These are phyloP conservation scores for Artibeus jamaicensis DNA, from an alignment of 2,797 vertebrate genomes.

Conservation along the genomic window DNA sequence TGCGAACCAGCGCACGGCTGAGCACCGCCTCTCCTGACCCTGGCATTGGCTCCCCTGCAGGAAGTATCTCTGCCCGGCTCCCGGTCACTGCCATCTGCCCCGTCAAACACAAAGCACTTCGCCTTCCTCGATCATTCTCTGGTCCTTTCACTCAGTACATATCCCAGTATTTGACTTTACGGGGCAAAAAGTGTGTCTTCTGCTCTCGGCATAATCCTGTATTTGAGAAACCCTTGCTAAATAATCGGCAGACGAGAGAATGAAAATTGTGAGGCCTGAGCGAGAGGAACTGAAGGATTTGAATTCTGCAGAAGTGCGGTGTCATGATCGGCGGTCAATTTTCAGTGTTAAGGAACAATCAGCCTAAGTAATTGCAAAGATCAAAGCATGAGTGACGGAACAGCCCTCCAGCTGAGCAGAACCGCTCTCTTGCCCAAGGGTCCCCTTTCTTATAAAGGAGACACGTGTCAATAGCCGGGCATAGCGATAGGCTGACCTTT, in stretches of 20 bases:
- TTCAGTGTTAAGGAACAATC: neutral
- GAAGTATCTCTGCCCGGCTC: neutral
- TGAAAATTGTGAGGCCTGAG: neutral
- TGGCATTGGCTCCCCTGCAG: neutral
- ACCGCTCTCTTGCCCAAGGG: neutral
- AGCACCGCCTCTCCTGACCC: neutral
- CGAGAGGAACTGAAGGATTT: neutral
- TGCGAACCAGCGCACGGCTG: neutral
- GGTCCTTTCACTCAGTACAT: neutral
- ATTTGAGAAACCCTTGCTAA: neutral
- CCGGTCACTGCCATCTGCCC: neutral
- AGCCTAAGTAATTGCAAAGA: neutral
- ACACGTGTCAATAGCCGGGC: fast-evolving
- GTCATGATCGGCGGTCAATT: neutral
- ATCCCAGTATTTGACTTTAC: neutral
- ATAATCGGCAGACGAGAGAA: neutral
- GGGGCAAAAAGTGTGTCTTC: neutral
- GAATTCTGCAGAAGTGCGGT: neutral
- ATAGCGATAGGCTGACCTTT: neutral
- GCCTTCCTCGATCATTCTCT: neutral
- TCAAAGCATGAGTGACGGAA: neutral
- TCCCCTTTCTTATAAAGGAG: neutral
- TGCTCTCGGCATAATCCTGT: neutral
- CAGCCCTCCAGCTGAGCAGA: neutral
- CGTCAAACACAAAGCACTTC: neutral